phyloP scores from a whole-genome alignment of 2,888 invertebrate genomes.

The Dugesia japonica region DNA sequence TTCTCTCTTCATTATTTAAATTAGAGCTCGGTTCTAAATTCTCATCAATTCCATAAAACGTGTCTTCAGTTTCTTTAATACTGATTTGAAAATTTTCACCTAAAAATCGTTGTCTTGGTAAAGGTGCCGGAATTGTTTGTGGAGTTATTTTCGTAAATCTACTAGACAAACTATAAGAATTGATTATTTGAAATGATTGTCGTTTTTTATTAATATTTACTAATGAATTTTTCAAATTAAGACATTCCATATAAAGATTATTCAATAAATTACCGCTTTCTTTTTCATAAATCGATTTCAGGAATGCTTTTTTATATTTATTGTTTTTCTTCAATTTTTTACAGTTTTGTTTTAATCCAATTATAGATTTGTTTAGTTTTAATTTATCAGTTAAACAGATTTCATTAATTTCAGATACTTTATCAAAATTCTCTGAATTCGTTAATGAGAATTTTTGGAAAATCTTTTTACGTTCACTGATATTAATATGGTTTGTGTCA shows the following conservation, averaged over 20 bases:
- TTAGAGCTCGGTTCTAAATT: not conserved
- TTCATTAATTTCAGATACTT: not conserved
- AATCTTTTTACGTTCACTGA: not conserved
- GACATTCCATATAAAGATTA: not conserved
- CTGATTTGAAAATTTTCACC: not conserved
- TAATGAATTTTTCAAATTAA: not conserved
- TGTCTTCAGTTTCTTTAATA: not conserved
- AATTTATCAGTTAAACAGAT: not conserved
- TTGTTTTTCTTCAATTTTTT: not conserved
- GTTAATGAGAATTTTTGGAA: not conserved
- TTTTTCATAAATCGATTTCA: not conserved
- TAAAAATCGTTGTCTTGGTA: conserved; percentile 1
- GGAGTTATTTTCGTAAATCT: not conserved
- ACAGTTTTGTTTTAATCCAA: not conserved
- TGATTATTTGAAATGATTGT: not conserved
- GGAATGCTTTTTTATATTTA: not conserved
- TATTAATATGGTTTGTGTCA: not conserved
- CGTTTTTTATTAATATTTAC: not conserved
- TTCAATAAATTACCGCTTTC: not conserved
- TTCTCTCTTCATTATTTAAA: not conserved
- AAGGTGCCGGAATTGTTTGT: not conserved
- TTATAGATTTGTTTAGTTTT: not conserved
- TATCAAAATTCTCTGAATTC: not conserved
- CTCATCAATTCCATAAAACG: not conserved
- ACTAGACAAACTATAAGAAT: not conserved